Evolutionary conservation across 2,888 invertebrate genomes (phyloP).

Genomic region (Drosophila dives): DNA sequence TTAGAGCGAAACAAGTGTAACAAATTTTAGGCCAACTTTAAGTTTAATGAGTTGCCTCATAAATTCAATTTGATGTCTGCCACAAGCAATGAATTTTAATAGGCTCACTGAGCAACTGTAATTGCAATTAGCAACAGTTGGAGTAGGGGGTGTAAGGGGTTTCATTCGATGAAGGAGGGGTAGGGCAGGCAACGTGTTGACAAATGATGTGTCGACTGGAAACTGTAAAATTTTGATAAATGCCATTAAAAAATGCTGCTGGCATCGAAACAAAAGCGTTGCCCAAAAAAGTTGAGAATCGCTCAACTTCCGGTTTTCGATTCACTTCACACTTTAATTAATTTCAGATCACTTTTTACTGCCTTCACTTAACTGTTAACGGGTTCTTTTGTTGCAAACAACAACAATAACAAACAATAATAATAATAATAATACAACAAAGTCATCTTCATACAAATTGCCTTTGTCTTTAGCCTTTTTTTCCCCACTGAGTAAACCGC

Average conservation of each 20-base stretch:
- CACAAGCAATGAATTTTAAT: constrained; percentile 74
- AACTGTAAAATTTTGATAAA: constrained; percentile 61
- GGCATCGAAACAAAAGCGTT: constrained; percentile 47
- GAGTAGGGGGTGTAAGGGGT: background rate
- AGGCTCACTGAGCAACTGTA: constrained; percentile 66
- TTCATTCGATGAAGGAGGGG: background rate
- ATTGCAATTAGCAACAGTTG: constrained; percentile 35
- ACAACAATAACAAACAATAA: constrained; percentile 25
- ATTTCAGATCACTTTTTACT: constrained; percentile 50
- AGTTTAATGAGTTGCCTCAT: constrained; percentile 63
- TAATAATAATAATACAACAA: constrained; percentile 28
- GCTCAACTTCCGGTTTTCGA: constrained; percentile 44
- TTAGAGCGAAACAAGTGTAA: constrained; percentile 32
- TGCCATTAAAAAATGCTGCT: constrained; percentile 19
- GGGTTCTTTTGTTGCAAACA: constrained; percentile 38
- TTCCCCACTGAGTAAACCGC: background rate
- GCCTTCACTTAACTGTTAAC: constrained; percentile 69
- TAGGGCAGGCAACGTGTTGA: constrained; percentile 40
- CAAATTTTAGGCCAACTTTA: constrained; percentile 68
- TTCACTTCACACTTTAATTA: constrained; percentile 53
- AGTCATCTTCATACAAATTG: constrained; percentile 65
- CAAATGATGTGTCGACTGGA: constrained; percentile 58
- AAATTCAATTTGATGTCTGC: constrained; percentile 59
- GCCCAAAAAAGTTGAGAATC: constrained; percentile 47
- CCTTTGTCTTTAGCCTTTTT: constrained; percentile 58